Conservation (phyloP, 2,888 invertebrate species). For the Agelastica alni region DNA sequence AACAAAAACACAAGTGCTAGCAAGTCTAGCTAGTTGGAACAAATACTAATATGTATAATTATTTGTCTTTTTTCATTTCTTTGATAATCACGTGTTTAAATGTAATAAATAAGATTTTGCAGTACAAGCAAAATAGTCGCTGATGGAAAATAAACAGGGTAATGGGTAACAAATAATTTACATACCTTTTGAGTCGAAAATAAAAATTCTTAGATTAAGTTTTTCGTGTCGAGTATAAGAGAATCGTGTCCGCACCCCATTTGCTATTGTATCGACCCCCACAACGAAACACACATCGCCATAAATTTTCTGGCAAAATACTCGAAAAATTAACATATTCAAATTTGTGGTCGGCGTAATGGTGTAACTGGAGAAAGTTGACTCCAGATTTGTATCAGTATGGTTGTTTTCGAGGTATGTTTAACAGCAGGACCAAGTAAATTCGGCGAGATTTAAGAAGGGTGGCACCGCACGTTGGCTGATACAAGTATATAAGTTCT, state of each 20-base stretch:
- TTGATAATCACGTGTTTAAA: no score
- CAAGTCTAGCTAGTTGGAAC: no score
- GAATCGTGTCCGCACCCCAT: slow-evolving; percentile 57
- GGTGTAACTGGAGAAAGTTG: slow-evolving; percentile 46
- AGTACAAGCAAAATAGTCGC: no score
- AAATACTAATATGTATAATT: no score
- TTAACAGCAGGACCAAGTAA: slow-evolving; percentile 42
- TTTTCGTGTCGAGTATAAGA: slow-evolving; percentile 45
- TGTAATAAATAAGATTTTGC: no score
- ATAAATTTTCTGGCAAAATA: slow-evolving; percentile 47
- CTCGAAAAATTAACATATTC: slow-evolving; percentile 53
- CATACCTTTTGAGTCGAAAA: no score
- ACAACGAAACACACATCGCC: slow-evolving; percentile 48
- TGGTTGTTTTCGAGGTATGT: slow-evolving; percentile 45
- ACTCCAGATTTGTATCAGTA: slow-evolving; percentile 50
- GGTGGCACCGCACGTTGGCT: no score
- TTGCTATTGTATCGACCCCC: slow-evolving; percentile 48
- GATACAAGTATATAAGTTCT: no score
- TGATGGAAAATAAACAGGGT: no score
- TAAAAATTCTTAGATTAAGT: slow-evolving; percentile 23
- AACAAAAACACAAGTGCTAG: no score
- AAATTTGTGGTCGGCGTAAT: slow-evolving; percentile 38
- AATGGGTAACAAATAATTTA: no score
- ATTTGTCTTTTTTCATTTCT: no score
- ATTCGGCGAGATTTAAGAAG: slow-evolving; percentile 7